Evolutionary conservation across 2,113 vertebrate species (phyloP).

Genomic region (Coregonus clupeaformis): DNA sequence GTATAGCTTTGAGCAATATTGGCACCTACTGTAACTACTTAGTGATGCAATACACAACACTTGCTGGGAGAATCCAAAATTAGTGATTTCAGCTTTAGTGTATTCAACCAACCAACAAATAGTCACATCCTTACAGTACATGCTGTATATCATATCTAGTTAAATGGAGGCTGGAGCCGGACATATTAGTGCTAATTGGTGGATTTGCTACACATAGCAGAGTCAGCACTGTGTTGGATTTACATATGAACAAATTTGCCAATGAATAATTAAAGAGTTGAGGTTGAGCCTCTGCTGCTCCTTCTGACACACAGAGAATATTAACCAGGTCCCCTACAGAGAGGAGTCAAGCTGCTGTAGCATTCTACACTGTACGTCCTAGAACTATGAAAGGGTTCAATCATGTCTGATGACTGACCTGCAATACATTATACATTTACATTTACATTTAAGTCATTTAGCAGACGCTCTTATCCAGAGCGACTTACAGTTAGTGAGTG

Average conservation of each 20-base stretch:
- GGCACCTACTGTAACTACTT: not conserved
- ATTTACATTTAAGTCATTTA: no score
- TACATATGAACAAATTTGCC: constrained; percentile 12
- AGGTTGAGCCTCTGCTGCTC: constrained; percentile 3
- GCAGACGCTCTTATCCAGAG: no score
- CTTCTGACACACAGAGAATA: constrained; percentile 15
- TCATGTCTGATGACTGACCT: not conserved
- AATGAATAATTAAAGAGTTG: constrained; percentile 22
- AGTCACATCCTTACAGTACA: no score
- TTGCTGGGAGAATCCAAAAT: not conserved
- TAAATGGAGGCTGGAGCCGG: not conserved
- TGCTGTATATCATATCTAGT: not conserved
- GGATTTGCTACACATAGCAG: constrained; percentile 8
- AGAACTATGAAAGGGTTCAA: constrained; percentile 33
- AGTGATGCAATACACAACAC: not conserved
- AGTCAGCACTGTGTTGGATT: constrained; percentile 17
- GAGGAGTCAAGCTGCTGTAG: not conserved
- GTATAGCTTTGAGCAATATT: not conserved
- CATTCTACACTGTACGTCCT: constrained; percentile 13
- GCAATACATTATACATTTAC: no score
- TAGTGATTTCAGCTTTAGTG: not conserved
- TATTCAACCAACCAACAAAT: not conserved
- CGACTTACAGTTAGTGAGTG: no score
- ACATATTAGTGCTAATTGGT: constrained; percentile 19
- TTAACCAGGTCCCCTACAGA: constrained; percentile 8